A percentile compares a stretch with the other conserved stretches of the same genome.
Evolutionary conservation across 1,140 invertebrate species (phyloP).

Genomic region (Glossosoma conforme): DNA sequence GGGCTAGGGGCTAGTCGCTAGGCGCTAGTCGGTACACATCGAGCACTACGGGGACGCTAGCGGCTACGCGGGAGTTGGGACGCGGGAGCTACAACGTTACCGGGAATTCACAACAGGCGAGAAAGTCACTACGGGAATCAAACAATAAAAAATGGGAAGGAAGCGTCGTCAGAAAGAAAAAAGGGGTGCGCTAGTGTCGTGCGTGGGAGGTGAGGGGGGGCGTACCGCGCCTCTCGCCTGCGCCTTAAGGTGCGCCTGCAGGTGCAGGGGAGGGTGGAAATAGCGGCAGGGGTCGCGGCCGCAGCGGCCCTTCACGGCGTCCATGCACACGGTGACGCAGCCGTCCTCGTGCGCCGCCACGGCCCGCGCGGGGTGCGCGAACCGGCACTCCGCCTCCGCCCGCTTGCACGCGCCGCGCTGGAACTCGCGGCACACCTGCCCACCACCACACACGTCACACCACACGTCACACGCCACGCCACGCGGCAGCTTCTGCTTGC

Average conservation of each 20-base stretch:
- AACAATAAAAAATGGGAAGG: constrained; percentile 16
- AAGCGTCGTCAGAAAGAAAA: constrained; percentile 31
- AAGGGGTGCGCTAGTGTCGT: constrained; percentile 2
- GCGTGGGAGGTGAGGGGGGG: constrained; percentile 41
- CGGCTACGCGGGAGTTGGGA: constrained; percentile 11
- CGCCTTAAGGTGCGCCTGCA: constrained; percentile 98
- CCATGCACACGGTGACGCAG: constrained; percentile 97
- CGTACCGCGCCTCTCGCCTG: constrained; percentile 93
- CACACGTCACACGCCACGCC: constrained; percentile 42
- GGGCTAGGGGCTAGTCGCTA: too few relatives aligned
- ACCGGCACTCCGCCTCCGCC: constrained; percentile 92
- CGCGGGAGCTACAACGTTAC: too few relatives aligned
- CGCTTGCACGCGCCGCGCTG: constrained; percentile 96
- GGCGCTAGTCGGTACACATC: constrained; percentile 22
- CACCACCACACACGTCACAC: constrained; percentile 28
- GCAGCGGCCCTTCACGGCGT: constrained; percentile 96
- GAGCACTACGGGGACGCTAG: constrained; percentile 29
- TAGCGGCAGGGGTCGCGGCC: constrained; percentile 94
- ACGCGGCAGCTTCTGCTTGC: too few relatives aligned
- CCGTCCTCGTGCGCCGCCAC: constrained; percentile 90
- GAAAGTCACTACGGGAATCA: constrained; percentile 6
- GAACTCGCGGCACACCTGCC: constrained; percentile 97
- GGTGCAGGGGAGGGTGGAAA: constrained; percentile 96
- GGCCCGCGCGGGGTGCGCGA: constrained; percentile 93
- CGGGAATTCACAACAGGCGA: too few relatives aligned